Conservation (phyloP, 2,113 vertebrate species). For the Physeter macrocephalus region DNA sequence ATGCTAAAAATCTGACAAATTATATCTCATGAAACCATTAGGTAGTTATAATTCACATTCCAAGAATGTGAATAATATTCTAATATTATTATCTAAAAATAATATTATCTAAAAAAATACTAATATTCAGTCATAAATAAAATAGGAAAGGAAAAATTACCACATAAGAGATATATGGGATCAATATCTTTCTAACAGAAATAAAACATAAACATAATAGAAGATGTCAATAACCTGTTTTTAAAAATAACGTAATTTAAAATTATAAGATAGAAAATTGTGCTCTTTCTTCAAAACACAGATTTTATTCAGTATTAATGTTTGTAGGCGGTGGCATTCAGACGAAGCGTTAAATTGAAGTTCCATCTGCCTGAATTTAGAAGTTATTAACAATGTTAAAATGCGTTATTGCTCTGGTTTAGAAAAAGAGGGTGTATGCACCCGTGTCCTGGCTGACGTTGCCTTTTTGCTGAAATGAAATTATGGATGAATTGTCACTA, state of each 20-base stretch:
- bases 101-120: neutral
- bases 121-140: neutral
- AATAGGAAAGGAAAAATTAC: neutral
- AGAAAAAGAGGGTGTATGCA: neutral
- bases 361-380: slow-evolving; percentile 47
- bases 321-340: neutral
- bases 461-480: slow-evolving; percentile 35
- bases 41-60: neutral
- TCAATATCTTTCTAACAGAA: neutral
- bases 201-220: neutral
- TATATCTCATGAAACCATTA: neutral
- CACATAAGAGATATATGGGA: neutral
- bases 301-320: slow-evolving; percentile 22
- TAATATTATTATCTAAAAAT: no score
- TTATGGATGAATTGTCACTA: slow-evolving; percentile 70
- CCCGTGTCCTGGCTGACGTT: slow-evolving; percentile 33
- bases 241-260: neutral
- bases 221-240: neutral
- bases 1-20: neutral
- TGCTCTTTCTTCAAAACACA: neutral
- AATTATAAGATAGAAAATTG: neutral
- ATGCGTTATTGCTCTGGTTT: neutral
- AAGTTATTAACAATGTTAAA: slow-evolving; percentile 52
- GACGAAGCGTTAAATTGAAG: slow-evolving; percentile 48
- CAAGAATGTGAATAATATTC: neutral